Percentiles rank a stretch among this genome's conserved stretches.
Evolutionary conservation across 2,888 invertebrate genomes (phyloP).

Genomic region (Orthonychiurus folsomi): DNA sequence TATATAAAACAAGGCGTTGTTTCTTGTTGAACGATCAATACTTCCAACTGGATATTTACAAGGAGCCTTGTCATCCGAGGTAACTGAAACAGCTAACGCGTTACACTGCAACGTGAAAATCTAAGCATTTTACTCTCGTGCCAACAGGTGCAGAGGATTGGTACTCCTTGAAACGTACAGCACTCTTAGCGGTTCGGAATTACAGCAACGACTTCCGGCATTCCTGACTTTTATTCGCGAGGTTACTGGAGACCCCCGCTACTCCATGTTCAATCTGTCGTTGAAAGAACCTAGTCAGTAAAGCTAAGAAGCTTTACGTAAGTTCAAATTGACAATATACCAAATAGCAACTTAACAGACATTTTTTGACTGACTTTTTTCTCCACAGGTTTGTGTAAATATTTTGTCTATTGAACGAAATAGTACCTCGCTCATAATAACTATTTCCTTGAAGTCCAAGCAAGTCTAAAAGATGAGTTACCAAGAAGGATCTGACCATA

Average conservation of each 20-base stretch:
- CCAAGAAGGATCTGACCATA: too few relatives aligned
- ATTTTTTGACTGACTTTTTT: too few relatives aligned
- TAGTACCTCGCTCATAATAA: too few relatives aligned
- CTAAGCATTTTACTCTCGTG: too few relatives aligned
- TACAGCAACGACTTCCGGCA: slow-evolving; percentile 59
- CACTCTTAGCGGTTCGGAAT: slow-evolving; percentile 58
- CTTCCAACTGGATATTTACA: slow-evolving; percentile 93
- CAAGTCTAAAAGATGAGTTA: too few relatives aligned
- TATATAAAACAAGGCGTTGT: slow-evolving; percentile 88
- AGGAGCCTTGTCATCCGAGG: slow-evolving; percentile 85
- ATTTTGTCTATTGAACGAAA: too few relatives aligned
- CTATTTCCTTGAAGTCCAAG: too few relatives aligned
- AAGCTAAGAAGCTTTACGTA: too few relatives aligned
- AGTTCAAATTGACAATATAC: too few relatives aligned
- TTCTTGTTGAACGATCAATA: slow-evolving; percentile 96
- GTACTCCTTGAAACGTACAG: slow-evolving; percentile 90
- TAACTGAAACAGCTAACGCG: slow-evolving; percentile 45
- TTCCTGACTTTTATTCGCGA: slow-evolving; percentile 81
- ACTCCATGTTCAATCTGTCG: slow-evolving; percentile 95
- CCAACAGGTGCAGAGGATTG: slow-evolving; percentile 79
- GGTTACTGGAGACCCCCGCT: slow-evolving; percentile 84
- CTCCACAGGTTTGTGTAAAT: too few relatives aligned
- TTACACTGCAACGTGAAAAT: too few relatives aligned
- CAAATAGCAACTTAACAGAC: too few relatives aligned
- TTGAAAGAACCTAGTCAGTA: slow-evolving; percentile 79